Evolutionary conservation across 53 echinoderm and acorn worm genomes (phyloP).

Genomic region (Echinarachnius parma): DNA sequence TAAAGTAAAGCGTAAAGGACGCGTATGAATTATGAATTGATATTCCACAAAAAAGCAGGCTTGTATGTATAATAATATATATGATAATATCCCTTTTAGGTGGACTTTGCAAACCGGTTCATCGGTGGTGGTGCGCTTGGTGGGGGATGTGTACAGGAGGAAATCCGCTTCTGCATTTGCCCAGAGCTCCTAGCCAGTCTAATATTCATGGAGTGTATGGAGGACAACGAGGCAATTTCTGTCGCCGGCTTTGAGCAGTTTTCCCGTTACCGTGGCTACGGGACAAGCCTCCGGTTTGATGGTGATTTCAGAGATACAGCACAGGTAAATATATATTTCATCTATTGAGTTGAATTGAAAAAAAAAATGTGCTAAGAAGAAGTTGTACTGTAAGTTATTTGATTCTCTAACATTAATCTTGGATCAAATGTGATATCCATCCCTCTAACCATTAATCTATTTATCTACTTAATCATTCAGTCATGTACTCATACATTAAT

Average conservation of each 20-base stretch:
- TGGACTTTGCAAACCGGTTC: slow-evolving; percentile 85
- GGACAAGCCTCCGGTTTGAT: slow-evolving; percentile 45
- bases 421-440: too few relatives aligned
- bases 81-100: slow-evolving; percentile 54
- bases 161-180: slow-evolving; percentile 79
- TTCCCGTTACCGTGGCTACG: slow-evolving; percentile 71
- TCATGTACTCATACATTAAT: neutral
- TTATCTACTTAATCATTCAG: neutral
- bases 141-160: slow-evolving; percentile 78
- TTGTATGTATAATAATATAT: neutral
- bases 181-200: slow-evolving; percentile 72
- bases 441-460: neutral
- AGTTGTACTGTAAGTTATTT: neutral
- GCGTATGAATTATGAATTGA: too few relatives aligned
- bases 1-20: too few relatives aligned
- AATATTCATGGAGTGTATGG: slow-evolving; percentile 67
- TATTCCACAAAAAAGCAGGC: too few relatives aligned
- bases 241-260: slow-evolving; percentile 82
- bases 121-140: slow-evolving; percentile 69
- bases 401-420: too few relatives aligned
- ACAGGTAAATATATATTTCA: too few relatives aligned
- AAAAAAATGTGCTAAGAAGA: neutral
- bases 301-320: slow-evolving; percentile 58
- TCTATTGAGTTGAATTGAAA: too few relatives aligned
- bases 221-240: slow-evolving; percentile 78